Percentiles rank a stretch among this genome's conserved stretches.
These are phyloP conservation scores for Masticophis lateralis DNA, from an alignment of 2,797 vertebrate species.

Conservation along the genomic window DNA sequence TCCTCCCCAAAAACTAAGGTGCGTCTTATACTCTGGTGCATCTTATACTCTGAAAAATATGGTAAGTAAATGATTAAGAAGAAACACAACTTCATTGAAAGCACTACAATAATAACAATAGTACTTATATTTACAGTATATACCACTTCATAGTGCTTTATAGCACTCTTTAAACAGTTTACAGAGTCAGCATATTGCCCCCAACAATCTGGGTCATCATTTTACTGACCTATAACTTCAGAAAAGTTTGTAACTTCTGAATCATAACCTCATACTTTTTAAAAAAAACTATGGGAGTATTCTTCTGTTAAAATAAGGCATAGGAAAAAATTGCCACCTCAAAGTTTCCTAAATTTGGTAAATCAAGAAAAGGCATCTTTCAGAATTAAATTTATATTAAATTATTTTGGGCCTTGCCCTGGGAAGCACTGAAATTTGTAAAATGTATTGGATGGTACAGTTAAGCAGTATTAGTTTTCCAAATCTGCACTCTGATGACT, in stretches of 20 bases:
- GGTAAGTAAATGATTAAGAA: background rate
- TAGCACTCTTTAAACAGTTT: background rate
- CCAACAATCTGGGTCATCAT: background rate
- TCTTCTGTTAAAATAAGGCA: background rate
- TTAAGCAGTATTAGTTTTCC: background rate
- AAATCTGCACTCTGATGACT: conserved; percentile 8
- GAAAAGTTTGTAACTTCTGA: background rate
- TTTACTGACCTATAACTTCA: background rate
- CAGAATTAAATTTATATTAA: background rate
- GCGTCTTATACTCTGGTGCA: too few species aligned
- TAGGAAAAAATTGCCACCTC: background rate
- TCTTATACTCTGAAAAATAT: too few species aligned
- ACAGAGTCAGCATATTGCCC: background rate
- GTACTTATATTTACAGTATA: background rate
- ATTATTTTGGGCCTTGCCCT: background rate
- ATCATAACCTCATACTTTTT: background rate
- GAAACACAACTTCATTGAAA: background rate
- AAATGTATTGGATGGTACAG: background rate
- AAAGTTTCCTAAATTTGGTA: background rate
- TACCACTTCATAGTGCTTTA: background rate
- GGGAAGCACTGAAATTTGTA: background rate
- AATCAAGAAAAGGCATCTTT: background rate
- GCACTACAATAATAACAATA: background rate
- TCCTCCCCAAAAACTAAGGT: too few species aligned
- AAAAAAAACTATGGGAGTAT: background rate